Evolutionary conservation across 2,888 invertebrate genomes (phyloP), one percentile per base, ranked within the genome.

Genomic region (Eremobia ochroleuca): DNA sequence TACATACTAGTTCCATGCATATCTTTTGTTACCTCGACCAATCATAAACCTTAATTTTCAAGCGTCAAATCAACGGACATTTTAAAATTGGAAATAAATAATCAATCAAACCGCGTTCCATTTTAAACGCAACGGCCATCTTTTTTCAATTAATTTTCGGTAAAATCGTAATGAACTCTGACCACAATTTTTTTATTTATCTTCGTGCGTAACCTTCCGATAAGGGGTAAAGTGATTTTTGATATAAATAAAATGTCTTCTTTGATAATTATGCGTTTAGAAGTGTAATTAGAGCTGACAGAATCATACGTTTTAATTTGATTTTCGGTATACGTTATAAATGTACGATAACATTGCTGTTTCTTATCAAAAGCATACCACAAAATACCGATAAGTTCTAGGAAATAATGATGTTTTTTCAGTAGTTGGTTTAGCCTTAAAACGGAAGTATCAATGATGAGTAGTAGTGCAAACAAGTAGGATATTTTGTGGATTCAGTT

Each of bases 181-280:
- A 69, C 83, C 58, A 69, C 46, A 21, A 0, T 43, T 69, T 70
- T 61, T 49, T 76, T 49, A 58, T 62, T 81, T 81, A 75, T 83
- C 72, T 62, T 34, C 62, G 43, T 18, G 66, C 40, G 4, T 77
- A 37, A 69, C 61, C 62, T 67, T 70, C 4, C 52, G 66, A 72
- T 74, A 77, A 37, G 21, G 21, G 18, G 59, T 61, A 31, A 46
- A 72, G 49, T 72, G 67, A 61, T 68, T 76, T 76, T 79, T 76
- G 82, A 58, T 84, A 43, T 73, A 73, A 77, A 74, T 62, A 28
- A 25, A 84, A 83, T 75, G 18, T 52, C 2, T 34, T 55, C 18
- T 65, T 62, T 37, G 64, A 72, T 76, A 46, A 73, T n/a, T 52
- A 71, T 61, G 37, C 68, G 28, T 66, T 74, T 31, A 61, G 21